phyloP scores from a whole-genome alignment of 2,888 invertebrate species.

The Cenopis cana region DNA sequence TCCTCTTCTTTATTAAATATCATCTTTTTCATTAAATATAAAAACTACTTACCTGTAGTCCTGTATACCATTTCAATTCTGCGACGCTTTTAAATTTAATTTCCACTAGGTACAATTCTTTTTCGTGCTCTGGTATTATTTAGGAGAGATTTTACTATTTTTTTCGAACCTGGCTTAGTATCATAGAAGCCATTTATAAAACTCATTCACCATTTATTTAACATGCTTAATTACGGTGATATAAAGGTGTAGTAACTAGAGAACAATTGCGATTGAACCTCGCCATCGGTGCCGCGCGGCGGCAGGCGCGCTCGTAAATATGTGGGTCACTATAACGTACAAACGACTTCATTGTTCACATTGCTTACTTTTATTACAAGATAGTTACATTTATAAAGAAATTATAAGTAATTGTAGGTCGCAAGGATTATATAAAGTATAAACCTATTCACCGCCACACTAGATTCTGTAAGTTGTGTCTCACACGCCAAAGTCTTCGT shows the following conservation, averaged over 20 bases:
- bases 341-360: constrained; percentile 21
- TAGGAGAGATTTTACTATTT: too few relatives aligned
- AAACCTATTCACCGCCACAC: too few relatives aligned
- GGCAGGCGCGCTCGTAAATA: constrained; percentile 24
- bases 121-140: too few relatives aligned
- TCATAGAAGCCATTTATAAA: constrained; percentile 1
- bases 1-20: too few relatives aligned
- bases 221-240: constrained; percentile 6
- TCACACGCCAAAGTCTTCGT: too few relatives aligned
- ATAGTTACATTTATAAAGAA: neutral
- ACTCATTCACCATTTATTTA: neutral
- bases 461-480: too few relatives aligned
- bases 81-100: too few relatives aligned
- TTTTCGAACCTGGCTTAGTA: neutral
- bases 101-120: too few relatives aligned
- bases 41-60: too few relatives aligned
- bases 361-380: neutral
- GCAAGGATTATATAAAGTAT: too few relatives aligned
- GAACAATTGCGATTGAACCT: neutral
- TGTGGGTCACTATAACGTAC: constrained; percentile 34
- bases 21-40: too few relatives aligned
- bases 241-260: constrained; percentile 17
- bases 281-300: constrained; percentile 16
- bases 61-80: too few relatives aligned
- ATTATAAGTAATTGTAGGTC: neutral